Conservation (phyloP, 2,888 invertebrate species). For the Teinopalpus imperialis region DNA sequence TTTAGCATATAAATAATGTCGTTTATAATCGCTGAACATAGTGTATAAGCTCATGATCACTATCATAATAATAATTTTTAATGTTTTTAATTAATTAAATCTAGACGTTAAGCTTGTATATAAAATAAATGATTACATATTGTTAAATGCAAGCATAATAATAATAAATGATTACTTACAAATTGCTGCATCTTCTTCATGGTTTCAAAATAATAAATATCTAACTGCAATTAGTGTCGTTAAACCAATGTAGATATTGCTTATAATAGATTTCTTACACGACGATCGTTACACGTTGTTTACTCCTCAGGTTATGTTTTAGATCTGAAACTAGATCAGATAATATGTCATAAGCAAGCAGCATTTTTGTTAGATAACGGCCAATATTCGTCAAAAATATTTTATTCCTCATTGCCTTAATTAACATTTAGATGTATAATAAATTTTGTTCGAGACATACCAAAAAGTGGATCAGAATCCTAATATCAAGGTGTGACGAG, state of each 20-base stretch:
- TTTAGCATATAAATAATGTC: too few species aligned
- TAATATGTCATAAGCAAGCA: conserved; percentile 52
- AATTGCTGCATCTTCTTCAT: conserved; percentile 45
- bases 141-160: neutral
- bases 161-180: conserved; percentile 44
- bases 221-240: conserved; percentile 10
- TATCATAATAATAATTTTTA: too few species aligned
- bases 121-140: too few species aligned
- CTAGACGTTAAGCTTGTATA: too few species aligned
- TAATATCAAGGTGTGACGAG: conserved; percentile 67
- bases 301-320: conserved; percentile 56
- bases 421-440: conserved; percentile 73
- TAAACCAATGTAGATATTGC: conserved; percentile 16
- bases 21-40: too few species aligned
- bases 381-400: conserved; percentile 56
- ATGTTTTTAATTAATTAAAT: too few species aligned
- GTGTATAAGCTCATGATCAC: too few species aligned
- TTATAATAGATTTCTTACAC: conserved; percentile 33
- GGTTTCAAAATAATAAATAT: conserved; percentile 19
- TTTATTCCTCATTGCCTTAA: conserved; percentile 64
- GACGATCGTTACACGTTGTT: conserved; percentile 44
- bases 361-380: conserved; percentile 49
- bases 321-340: conserved; percentile 71
- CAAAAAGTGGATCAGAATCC: conserved; percentile 69
- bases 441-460: conserved; percentile 68